Evolutionary conservation across 2,113 vertebrate species (phyloP).

Genomic region (Pedionomus torquatus): DNA sequence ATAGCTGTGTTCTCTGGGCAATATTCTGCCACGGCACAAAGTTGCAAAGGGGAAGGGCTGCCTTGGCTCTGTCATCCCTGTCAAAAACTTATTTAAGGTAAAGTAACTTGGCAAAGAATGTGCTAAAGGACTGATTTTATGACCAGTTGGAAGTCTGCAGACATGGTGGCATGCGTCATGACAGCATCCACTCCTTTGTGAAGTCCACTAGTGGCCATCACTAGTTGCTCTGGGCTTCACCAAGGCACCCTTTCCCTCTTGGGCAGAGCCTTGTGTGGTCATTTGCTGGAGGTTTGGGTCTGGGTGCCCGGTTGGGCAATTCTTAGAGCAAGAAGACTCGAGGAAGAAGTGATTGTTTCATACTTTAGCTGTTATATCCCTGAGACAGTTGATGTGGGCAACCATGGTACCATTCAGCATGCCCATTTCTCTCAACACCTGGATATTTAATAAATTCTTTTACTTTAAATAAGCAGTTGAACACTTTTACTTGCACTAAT

Average conservation of each 20-base stretch:
- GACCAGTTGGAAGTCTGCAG: background rate
- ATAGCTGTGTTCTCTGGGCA: background rate
- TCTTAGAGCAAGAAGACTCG: background rate
- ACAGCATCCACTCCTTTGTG: background rate
- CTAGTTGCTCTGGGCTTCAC: background rate
- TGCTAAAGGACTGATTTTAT: background rate
- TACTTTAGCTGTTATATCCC: background rate
- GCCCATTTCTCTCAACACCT: background rate
- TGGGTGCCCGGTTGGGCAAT: background rate
- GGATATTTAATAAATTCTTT: background rate
- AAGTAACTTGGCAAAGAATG: background rate
- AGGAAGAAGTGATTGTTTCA: background rate
- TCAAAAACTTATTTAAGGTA: background rate
- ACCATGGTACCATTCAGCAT: background rate
- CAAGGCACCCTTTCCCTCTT: background rate
- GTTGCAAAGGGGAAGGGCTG: background rate
- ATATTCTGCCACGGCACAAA: fast-evolving
- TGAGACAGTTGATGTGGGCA: background rate
- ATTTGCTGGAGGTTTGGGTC: background rate
- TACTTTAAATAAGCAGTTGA: background rate
- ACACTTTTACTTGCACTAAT: background rate
- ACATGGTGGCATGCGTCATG: background rate
- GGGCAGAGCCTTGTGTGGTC: fast-evolving
- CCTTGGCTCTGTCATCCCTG: background rate
- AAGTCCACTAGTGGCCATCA: background rate